Conservation (phyloP, 2,113 vertebrate species). For the Cavia aperea region DNA sequence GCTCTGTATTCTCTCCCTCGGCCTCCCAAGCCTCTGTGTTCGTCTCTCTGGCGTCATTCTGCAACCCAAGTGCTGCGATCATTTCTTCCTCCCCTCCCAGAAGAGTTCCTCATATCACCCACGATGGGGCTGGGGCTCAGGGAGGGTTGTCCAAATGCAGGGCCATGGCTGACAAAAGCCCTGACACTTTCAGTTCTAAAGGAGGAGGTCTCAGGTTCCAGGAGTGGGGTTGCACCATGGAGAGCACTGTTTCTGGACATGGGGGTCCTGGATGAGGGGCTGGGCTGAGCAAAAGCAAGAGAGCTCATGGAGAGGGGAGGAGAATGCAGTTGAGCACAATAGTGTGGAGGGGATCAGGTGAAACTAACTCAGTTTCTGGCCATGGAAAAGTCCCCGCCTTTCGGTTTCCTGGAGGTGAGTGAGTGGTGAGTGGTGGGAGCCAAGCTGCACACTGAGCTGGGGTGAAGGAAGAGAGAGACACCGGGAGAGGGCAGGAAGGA, state of each 20-base stretch:
- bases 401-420: neutral
- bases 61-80: neutral
- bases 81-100: neutral
- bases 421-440: fast-evolving
- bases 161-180: neutral
- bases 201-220: neutral
- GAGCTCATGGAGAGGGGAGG: neutral
- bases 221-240: no score
- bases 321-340: neutral
- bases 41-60: neutral
- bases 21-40: fast-evolving
- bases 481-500: no score
- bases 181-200: neutral
- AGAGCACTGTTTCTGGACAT: neutral
- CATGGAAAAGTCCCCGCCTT: neutral
- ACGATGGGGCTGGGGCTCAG: neutral
- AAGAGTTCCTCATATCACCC: neutral
- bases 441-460: neutral
- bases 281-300: neutral
- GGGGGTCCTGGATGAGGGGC: neutral
- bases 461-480: no score
- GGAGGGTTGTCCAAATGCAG: neutral
- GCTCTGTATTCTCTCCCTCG: no score
- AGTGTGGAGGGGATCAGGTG: neutral
- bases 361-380: neutral